Evolutionary conservation across 1,140 invertebrate genomes (phyloP).

Genomic region (Hyposmocoma kahamanoa): DNA sequence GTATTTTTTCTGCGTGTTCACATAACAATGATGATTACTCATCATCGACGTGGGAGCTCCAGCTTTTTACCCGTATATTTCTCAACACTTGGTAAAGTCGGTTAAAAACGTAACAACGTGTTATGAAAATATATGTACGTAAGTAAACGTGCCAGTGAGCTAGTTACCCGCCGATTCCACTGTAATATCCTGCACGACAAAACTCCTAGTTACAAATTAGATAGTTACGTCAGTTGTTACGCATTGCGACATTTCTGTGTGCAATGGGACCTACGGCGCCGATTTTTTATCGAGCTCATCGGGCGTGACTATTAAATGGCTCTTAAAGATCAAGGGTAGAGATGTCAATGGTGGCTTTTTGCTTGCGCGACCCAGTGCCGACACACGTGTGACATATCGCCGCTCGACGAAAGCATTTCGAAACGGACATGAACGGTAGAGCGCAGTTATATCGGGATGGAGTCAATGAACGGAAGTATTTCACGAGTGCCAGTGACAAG

Average conservation of each 20-base stretch:
- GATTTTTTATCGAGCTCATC: conserved; percentile 5
- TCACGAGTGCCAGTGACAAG: conserved; percentile 62
- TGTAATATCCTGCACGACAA: conserved; percentile 46
- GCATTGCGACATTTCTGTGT: conserved; percentile 15
- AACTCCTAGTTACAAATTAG: conserved; percentile 27
- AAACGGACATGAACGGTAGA: conserved; percentile 32
- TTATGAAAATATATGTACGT: conserved; percentile 70
- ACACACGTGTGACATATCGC: conserved; percentile 4
- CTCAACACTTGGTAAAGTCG: conserved; percentile 60
- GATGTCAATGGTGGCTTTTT: conserved; percentile 16
- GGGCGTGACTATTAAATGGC: conserved; percentile 31
- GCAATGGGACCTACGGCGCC: conserved; percentile 17
- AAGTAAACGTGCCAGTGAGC: conserved; percentile 47
- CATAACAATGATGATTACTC: conserved; percentile 46
- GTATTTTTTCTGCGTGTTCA: conserved; percentile 16
- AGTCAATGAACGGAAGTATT: conserved; percentile 73
- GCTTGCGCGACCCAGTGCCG: conserved; percentile 15
- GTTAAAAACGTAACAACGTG: conserved; percentile 57
- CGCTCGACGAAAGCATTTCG: conserved; percentile 50
- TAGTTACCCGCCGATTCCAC: conserved; percentile 40
- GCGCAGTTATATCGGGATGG: conserved; percentile 60
- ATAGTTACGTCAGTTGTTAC: conserved; percentile 30
- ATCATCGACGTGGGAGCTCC: conserved; percentile 51
- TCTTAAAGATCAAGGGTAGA: conserved; percentile 35
- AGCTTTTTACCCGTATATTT: conserved; percentile 53